phyloP scores from a whole-genome alignment of 2,113 vertebrate genomes.

The Clarias batrachus region DNA sequence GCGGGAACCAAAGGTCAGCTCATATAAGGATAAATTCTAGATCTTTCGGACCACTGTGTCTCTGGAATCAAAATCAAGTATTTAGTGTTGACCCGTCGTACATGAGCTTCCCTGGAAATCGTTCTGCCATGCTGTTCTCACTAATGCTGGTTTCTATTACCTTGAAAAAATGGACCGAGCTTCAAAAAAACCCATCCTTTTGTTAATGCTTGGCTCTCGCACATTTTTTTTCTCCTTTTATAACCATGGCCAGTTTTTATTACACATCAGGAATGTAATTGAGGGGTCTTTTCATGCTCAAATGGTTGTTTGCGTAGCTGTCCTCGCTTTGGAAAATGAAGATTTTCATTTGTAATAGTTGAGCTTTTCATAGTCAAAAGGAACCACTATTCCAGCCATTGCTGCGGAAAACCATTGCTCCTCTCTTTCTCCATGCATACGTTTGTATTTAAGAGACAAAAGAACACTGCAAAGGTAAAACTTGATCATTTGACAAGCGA shows the following conservation, averaged over 20 bases:
- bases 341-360: conserved; percentile 45
- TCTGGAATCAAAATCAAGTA: not conserved
- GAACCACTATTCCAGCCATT: conserved; percentile 9
- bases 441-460: conserved; percentile 50
- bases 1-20: no score
- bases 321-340: conserved; percentile 42
- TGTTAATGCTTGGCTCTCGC: not conserved
- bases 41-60: not conserved
- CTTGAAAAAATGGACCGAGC: not conserved
- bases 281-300: conserved; percentile 43
- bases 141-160: not conserved
- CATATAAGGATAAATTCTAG: no score
- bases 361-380: conserved; percentile 41
- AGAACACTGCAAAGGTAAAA: conserved; percentile 30
- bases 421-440: conserved; percentile 17
- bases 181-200: not conserved
- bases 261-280: conserved; percentile 45
- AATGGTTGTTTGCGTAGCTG: conserved; percentile 44
- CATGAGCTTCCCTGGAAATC: not conserved
- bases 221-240: not conserved
- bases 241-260: conserved; percentile 31
- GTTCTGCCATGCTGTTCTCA: not conserved
- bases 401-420: not conserved
- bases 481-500: conserved; percentile 34
- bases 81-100: not conserved